These are phyloP conservation scores for Pyrochroa serraticornis DNA, from an alignment of 2,888 invertebrate genomes.

Conservation along the genomic window DNA sequence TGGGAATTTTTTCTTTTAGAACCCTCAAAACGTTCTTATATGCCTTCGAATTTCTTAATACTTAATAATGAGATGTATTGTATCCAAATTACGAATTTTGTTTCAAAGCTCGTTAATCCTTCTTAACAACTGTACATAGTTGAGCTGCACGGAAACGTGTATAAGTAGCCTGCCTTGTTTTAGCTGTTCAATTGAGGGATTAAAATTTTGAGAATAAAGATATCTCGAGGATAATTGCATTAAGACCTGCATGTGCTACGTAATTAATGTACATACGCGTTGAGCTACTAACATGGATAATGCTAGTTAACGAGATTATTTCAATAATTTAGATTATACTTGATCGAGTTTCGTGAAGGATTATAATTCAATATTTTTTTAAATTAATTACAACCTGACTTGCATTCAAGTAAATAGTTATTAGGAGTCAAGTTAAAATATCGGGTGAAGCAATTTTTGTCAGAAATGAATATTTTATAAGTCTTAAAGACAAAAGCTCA, in stretches of 20 bases:
- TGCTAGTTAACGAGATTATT: slow-evolving; percentile 2
- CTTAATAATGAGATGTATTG: slow-evolving; percentile 33
- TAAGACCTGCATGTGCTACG: slow-evolving; percentile 5
- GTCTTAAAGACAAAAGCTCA: too few species aligned
- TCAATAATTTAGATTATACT: neutral
- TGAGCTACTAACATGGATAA: slow-evolving; percentile 1
- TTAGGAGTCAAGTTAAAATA: too few species aligned
- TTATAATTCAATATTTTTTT: too few species aligned
- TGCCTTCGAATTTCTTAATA: slow-evolving; percentile 28
- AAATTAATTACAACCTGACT: too few species aligned
- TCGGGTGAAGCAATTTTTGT: too few species aligned
- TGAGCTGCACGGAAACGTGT: slow-evolving; percentile 20
- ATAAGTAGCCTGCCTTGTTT: slow-evolving; percentile 25
- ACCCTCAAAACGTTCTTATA: slow-evolving; percentile 22
- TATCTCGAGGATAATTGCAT: slow-evolving; percentile 13
- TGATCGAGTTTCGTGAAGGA: too few species aligned
- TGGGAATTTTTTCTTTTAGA: slow-evolving; percentile 2
- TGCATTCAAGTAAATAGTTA: too few species aligned
- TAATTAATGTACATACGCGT: slow-evolving; percentile 9
- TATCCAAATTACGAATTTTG: slow-evolving; percentile 30
- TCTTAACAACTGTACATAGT: slow-evolving; percentile 30
- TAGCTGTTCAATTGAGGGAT: slow-evolving; percentile 25
- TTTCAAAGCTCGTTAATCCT: slow-evolving; percentile 32
- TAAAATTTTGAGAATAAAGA: slow-evolving; percentile 15
- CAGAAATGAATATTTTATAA: too few species aligned